These are phyloP conservation scores for Caprella mutica DNA, from an alignment of 2,888 invertebrate genomes.

Conservation along the genomic window DNA sequence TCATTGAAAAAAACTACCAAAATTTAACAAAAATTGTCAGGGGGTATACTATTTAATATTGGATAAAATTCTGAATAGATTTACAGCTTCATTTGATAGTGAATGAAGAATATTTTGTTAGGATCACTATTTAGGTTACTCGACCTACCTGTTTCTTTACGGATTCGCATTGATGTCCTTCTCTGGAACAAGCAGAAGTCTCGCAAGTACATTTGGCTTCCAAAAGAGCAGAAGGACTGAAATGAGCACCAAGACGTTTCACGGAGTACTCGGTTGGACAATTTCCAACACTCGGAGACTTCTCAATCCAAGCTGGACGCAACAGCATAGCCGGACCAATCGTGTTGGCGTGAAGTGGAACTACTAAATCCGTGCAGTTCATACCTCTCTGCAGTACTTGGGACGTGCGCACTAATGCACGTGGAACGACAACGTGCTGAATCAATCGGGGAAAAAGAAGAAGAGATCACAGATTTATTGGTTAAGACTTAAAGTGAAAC, in stretches of 20 bases:
- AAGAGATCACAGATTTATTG: too few relatives aligned
- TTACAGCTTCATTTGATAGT: too few relatives aligned
- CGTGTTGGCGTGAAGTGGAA: conserved; percentile 4
- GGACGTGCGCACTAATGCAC: neutral
- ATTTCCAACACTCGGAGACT: conserved; percentile 2
- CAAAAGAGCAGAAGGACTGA: conserved; percentile 1
- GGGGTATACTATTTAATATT: too few relatives aligned
- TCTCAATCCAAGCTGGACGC: conserved; percentile 1
- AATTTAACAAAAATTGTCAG: too few relatives aligned
- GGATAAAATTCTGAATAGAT: too few relatives aligned
- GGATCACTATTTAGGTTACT: too few relatives aligned
- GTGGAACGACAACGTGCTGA: too few relatives aligned
- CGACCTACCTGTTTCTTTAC: conserved; percentile 2
- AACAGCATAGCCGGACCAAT: conserved; percentile 4
- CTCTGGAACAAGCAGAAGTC: neutral
- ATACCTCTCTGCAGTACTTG: conserved; percentile 6
- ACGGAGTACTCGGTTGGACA: conserved; percentile 8
- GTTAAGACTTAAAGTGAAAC: too few relatives aligned
- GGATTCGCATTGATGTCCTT: conserved; percentile 9
- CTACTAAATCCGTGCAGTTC: neutral
- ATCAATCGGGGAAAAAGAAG: too few relatives aligned
- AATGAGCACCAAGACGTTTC: neutral
- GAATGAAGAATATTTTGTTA: too few relatives aligned
- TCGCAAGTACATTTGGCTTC: conserved; percentile 5
- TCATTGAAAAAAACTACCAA: too few relatives aligned